Evolutionary conservation across 2,888 invertebrate species (phyloP), one percentile per base, ranked within the genome.

Genomic region (Napeogenes inachia): DNA sequence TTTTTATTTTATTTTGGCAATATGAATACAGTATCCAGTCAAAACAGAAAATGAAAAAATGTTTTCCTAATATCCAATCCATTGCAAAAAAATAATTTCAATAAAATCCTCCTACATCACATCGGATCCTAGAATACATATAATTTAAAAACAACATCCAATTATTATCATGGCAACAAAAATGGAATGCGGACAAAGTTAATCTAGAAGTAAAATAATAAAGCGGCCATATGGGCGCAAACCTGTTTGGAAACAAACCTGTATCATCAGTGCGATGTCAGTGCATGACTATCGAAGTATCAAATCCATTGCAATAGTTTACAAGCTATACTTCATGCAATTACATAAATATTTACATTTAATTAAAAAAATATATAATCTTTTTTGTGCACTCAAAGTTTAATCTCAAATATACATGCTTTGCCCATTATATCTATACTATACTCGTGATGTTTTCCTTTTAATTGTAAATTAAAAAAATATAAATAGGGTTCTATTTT

Each of bases 151-250:
- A 42, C 8, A 57, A 21, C 47, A 50, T 50, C 62, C 58, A 65
- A 62, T 61, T 60, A 67, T 66, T 60, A 61, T 65, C 61, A 71
- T 69, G 64, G 68, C 65, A 70, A 71, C 68, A 65, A 64, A 69
- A 63, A 67, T 74, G 72, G 84, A 84, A 85, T 84, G 85, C 82
- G 83, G 84, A 79, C 79, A 76, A 76, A 75, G 76, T 66, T 69
- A 69, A 68, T 73, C 67, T 70, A 75, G 71, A 75, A 81, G 78
- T 71, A 78, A 78, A 77, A 81, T 83, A 77, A 81, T 77, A 84
- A 84, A 82, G 81, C 83, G 84, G 81, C 75, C 68, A 70, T 69
- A 67, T 70, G 65, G 64, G 58, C 74, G 70, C 72, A 76, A 85
- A 86, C 85, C 85, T 73, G 85, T 86, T 85, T 75, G 68, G 53